Percentiles rank a stretch among this genome's conserved stretches.
Conservation (phyloP, 2,888 invertebrate genomes). For the Deilephila elpenor region DNA sequence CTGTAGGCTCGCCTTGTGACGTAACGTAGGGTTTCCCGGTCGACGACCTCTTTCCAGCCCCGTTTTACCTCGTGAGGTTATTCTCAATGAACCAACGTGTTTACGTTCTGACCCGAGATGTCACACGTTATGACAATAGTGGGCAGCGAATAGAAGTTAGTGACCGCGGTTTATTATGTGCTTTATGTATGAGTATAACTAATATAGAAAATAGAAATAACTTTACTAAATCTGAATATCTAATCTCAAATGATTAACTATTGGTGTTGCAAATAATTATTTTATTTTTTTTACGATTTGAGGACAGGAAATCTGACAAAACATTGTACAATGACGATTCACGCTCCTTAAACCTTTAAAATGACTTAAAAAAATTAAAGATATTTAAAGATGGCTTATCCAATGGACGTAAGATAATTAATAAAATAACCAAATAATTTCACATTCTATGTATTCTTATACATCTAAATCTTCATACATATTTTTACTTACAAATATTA, state of each 20-base stretch:
- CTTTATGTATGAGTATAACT: neutral
- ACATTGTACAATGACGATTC: no score
- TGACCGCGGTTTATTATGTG: neutral
- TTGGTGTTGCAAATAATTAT: no score
- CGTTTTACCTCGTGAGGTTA: slow-evolving; percentile 10
- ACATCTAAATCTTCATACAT: neutral
- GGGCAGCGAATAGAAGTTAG: slow-evolving; percentile 16
- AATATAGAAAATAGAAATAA: neutral
- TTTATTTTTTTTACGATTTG: no score
- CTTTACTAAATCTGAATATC: neutral
- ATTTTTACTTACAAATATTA: neutral
- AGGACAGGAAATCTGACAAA: no score
- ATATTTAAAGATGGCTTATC: no score
- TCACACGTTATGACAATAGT: neutral
- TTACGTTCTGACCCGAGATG: slow-evolving; percentile 2
- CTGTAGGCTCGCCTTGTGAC: slow-evolving; percentile 27
- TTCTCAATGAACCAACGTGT: slow-evolving; percentile 12
- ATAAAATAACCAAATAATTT: no score
- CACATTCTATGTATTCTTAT: no score
- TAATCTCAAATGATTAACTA: no score
- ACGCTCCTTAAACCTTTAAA: no score
- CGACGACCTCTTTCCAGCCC: slow-evolving; percentile 20
- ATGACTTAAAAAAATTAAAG: no score
- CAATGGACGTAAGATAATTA: no score
- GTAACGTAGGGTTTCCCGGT: slow-evolving; percentile 33